Evolutionary conservation across 2,888 invertebrate species (phyloP), one percentile per base, ranked within the genome.

Genomic region (Eupithecia vulgata): DNA sequence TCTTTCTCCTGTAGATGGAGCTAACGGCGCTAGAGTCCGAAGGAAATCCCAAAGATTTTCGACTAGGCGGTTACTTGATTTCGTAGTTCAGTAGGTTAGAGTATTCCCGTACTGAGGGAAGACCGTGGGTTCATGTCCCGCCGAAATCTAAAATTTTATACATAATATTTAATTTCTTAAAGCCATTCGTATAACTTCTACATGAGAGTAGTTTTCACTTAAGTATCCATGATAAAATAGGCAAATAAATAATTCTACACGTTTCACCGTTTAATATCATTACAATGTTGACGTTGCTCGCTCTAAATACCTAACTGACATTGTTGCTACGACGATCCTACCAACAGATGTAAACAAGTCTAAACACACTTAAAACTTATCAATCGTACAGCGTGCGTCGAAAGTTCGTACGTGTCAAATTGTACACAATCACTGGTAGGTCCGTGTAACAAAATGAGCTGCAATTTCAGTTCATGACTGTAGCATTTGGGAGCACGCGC

Each of bases 391-490:
- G 76, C 72, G 74, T 79, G 78, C 78, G 79, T 81, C 78, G 82
- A 82, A 82, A 75, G 78, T 81, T 81, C 81, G 77, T 81, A 81
- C 81, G 81, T 84, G 88, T 88, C 87, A 88, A 85, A 89, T 91
- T 85, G 89, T 89, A 86, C 86, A 89, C 88, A 91, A 90, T 90
- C 89, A 87, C 82, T 83, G 87, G 85, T 88, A 84, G 85, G 86
- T 87, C 86, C 87, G 84, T 83, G 85, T 84, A 83, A 82, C 85
- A 80, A 89, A 92, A 92, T 91, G 88, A 90, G 89, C 83, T 88
- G 89, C 89, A 92, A 93, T 93, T 92, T 92, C 81, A 86, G 87
- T 87, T 87, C 89, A 90, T 89, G 91, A 88, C 89, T 91, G 90
- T 88, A 88, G 88, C 88, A 89, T 90, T 90, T 88, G 85, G 85